Conservation (phyloP, 1,140 invertebrate species). For the Trigoniulus corallinus region DNA sequence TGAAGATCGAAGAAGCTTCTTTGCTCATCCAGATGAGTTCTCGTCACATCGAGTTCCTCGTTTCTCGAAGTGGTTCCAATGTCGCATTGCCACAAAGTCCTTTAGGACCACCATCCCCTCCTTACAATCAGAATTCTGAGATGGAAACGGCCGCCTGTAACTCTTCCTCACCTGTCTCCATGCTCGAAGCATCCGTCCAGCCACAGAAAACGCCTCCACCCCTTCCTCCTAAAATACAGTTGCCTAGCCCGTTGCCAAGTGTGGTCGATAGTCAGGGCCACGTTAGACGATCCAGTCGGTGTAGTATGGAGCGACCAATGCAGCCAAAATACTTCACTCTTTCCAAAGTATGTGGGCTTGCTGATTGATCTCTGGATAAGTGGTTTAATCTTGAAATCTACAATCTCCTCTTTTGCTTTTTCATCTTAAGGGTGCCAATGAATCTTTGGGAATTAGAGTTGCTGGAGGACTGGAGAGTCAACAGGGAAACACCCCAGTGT, state of each 20-base stretch:
- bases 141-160: background rate
- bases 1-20: slow-evolving; percentile 30
- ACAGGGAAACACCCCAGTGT: slow-evolving; percentile 33
- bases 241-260: background rate
- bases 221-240: background rate
- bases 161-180: background rate
- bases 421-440: slow-evolving; percentile 12
- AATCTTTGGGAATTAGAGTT: slow-evolving; percentile 34
- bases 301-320: background rate
- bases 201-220: background rate
- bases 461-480: slow-evolving; percentile 31
- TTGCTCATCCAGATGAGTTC: slow-evolving; percentile 28
- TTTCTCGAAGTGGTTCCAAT: background rate
- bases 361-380: background rate
- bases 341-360: background rate
- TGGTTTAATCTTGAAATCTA: too few species aligned
- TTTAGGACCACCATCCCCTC: too few species aligned
- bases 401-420: background rate
- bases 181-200: background rate
- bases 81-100: background rate
- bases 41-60: background rate
- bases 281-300: background rate
- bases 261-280: background rate
- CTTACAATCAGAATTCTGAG: too few species aligned
- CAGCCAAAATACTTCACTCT: slow-evolving; percentile 7